Evolutionary conservation across 2,113 vertebrate species (phyloP).

Genomic region (Actenoides hombroni): DNA sequence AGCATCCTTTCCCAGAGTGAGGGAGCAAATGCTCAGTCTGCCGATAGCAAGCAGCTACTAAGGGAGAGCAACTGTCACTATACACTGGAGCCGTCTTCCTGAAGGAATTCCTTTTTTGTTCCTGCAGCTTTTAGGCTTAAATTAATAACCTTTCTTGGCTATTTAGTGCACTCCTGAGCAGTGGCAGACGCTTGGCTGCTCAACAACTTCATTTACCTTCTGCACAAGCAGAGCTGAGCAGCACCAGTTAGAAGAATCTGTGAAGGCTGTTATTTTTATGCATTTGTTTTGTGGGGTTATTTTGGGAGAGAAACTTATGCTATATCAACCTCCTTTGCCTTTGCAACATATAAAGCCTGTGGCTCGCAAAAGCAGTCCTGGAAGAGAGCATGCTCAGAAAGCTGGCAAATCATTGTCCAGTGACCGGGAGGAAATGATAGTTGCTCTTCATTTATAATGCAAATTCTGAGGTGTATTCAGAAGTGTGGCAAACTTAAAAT

Average conservation of each 20-base stretch:
- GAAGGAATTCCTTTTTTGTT: slow-evolving; percentile 63
- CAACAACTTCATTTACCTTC: slow-evolving; percentile 59
- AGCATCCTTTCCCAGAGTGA: slow-evolving; percentile 63
- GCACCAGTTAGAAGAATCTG: not conserved
- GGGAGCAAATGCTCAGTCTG: slow-evolving; percentile 56
- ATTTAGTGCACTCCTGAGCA: slow-evolving; percentile 35
- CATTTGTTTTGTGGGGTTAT: not conserved
- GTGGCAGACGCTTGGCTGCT: slow-evolving; percentile 57
- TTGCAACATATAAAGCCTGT: slow-evolving; percentile 63
- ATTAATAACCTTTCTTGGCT: slow-evolving; percentile 71
- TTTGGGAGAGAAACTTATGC: slow-evolving; percentile 73
- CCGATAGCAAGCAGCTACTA: slow-evolving; percentile 54
- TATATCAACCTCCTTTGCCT: slow-evolving; percentile 66
- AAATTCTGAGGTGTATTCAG: slow-evolving; percentile 91
- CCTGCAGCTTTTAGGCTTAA: slow-evolving; percentile 69
- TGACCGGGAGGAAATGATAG: slow-evolving; percentile 85
- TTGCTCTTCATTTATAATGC: slow-evolving; percentile 93
- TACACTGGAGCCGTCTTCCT: slow-evolving; percentile 58
- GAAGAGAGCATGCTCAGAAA: slow-evolving; percentile 84
- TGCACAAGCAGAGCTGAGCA: slow-evolving; percentile 54
- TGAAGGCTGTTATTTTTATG: slow-evolving; percentile 28
- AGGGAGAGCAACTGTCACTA: slow-evolving; percentile 45
- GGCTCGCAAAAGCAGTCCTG: slow-evolving; percentile 70
- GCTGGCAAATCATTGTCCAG: slow-evolving; percentile 84
- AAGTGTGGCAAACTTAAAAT: slow-evolving; percentile 97